phyloP scores from a whole-genome alignment of 2,797 vertebrate species.

The Schizothorax lantsangensis region DNA sequence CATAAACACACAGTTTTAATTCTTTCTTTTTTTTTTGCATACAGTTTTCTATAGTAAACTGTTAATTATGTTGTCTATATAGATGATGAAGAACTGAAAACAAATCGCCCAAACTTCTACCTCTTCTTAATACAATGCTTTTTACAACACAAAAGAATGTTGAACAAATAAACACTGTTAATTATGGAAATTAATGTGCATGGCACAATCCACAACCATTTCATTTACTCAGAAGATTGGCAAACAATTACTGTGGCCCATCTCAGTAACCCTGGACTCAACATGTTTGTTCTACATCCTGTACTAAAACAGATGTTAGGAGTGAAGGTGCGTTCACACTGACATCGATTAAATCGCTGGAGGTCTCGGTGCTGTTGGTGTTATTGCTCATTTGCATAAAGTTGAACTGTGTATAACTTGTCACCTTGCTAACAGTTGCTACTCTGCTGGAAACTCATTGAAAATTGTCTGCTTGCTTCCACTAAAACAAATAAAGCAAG shows the following conservation, averaged over 20 bases:
- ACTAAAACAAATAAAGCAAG: not conserved
- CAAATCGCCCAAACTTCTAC: not conserved
- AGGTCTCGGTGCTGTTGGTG: not conserved
- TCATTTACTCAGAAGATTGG: constrained; percentile 15
- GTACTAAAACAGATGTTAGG: not conserved
- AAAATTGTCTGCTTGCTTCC: not conserved
- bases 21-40: not conserved
- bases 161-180: not conserved
- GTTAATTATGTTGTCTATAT: not conserved
- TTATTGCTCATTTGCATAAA: constrained; percentile 7
- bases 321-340: not conserved
- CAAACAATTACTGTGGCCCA: not conserved
- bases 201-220: constrained; percentile 1
- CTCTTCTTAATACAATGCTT: not conserved
- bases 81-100: not conserved
- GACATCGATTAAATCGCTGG: not conserved
- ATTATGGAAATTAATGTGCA: constrained; percentile 11
- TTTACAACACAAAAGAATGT: not conserved
- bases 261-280: not conserved
- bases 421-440: not conserved
- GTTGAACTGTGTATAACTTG: not conserved
- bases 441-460: not conserved
- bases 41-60: not conserved
- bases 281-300: not conserved
- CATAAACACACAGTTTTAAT: not conserved